Conservation (phyloP, 2,797 vertebrate species). For the Muscicapa comitata region DNA sequence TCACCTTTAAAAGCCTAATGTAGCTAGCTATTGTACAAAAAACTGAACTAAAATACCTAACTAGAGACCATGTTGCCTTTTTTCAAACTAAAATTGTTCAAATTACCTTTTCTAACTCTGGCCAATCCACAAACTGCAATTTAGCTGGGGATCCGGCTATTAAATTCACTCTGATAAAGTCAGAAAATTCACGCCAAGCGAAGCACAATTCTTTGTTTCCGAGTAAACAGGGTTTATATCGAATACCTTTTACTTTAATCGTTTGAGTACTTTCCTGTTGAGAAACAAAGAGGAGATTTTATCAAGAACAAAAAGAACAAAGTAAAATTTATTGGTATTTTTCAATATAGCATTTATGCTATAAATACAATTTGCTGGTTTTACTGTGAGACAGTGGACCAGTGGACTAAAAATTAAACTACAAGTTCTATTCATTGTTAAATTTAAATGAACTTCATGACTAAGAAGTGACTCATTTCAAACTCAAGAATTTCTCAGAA, state of each 20-base stretch:
- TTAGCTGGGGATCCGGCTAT: constrained; percentile 82
- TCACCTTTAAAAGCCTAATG: not conserved
- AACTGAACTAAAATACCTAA: not conserved
- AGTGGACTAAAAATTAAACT: not conserved
- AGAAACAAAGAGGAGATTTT: constrained; percentile 6
- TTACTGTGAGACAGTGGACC: not conserved
- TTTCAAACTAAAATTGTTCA: not conserved
- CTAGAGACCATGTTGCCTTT: not conserved
- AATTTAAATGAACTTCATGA: not conserved
- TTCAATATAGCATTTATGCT: not conserved
- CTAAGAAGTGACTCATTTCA: not conserved
- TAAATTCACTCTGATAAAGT: constrained; percentile 76
- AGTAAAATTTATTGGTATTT: not conserved
- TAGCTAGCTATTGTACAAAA: not conserved
- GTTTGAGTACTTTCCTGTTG: constrained; percentile 76
- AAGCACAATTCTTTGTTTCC: constrained; percentile 86
- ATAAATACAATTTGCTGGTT: not conserved
- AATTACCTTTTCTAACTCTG: constrained; percentile 78
- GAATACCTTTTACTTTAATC: constrained; percentile 79
- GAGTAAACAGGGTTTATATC: constrained; percentile 75
- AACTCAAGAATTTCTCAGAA: not conserved
- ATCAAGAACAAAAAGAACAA: not conserved
- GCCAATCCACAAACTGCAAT: constrained; percentile 77
- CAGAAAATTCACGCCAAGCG: constrained; percentile 79
- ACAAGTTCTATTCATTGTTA: not conserved